Evolutionary conservation across 2,113 vertebrate genomes (phyloP), one percentile per base, ranked within the genome.

Genomic region (Pterophyllum scalare): DNA sequence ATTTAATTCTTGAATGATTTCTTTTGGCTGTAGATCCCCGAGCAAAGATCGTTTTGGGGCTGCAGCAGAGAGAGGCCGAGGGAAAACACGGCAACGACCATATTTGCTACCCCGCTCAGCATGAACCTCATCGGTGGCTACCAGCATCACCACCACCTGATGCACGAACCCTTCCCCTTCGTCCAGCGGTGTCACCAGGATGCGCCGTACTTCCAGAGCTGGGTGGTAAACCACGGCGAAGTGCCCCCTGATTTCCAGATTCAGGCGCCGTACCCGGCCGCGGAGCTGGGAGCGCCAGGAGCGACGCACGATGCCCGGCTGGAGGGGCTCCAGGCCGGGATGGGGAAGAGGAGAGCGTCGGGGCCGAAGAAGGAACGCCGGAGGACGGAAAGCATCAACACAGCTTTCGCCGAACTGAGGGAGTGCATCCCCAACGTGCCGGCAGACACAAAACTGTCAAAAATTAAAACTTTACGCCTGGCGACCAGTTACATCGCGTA

Each of bases 71-170:
- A 59, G 7, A 75, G 80, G 72, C 28, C 43, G 54, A 75, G 26
- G 35, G 75, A 54, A 38, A 43, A 52, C 77, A 49, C 80, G 38
- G 59, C 35, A 77, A 12, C 75, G 24, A 59, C 19, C 56, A 3
- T 19, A 33, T 61, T 61, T 12, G 20, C 58, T 5, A 10, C 5
- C 70, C 82, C 70, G 82, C 62, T 59, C 84, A 87, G 6, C 79
- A 99, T 99, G 98, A 99, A 98, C 96, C 95, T 99, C 61, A 97
- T 99, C 89, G 97, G 97, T 89, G 93, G 97, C 89, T 98, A 97
- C 94, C 97, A 97, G 92, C 96, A 96, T 49, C 93, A 94, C 86
- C 97, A 97, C 89, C 96, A 97, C 81, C 94, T 97, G 93, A 97
- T 98, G 91, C 97, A 97, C 95, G 97, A 98, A 13, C 95, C 97